phyloP scores from a whole-genome alignment of 2,113 vertebrate genomes.

The Scatophagus argus region DNA sequence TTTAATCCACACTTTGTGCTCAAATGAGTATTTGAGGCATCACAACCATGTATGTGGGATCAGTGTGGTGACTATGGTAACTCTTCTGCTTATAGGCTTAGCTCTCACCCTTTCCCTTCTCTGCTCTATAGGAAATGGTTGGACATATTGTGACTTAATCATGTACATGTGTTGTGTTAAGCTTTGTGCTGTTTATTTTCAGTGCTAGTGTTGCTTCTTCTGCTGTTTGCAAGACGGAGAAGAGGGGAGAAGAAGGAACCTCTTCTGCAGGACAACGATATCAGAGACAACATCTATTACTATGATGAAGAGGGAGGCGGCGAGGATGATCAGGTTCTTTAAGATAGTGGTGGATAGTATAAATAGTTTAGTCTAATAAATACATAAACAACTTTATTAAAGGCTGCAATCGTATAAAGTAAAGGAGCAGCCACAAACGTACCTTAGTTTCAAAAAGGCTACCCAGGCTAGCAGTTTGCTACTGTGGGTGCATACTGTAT shows the following conservation, averaged over 20 bases:
- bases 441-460: too few species aligned
- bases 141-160: neutral
- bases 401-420: too few species aligned
- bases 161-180: neutral
- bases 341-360: too few species aligned
- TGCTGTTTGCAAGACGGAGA: conserved; percentile 85
- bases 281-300: conserved; percentile 92
- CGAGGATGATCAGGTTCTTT: conserved; percentile 93
- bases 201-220: conserved; percentile 90
- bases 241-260: conserved; percentile 86
- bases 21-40: too few species aligned
- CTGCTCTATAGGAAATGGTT: neutral
- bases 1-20: too few species aligned
- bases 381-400: too few species aligned
- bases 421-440: too few species aligned
- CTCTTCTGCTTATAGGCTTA: neutral
- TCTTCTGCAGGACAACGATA: conserved; percentile 87
- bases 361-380: too few species aligned
- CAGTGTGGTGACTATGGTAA: too few species aligned
- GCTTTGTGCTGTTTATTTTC: neutral
- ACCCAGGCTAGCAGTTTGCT: too few species aligned
- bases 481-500: too few species aligned
- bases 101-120: neutral
- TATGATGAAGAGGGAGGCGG: conserved; percentile 96
- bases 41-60: too few species aligned